Base-by-base conservation (phyloP, 2,888 invertebrate genomes). In the Erynnis tages region DNA sequence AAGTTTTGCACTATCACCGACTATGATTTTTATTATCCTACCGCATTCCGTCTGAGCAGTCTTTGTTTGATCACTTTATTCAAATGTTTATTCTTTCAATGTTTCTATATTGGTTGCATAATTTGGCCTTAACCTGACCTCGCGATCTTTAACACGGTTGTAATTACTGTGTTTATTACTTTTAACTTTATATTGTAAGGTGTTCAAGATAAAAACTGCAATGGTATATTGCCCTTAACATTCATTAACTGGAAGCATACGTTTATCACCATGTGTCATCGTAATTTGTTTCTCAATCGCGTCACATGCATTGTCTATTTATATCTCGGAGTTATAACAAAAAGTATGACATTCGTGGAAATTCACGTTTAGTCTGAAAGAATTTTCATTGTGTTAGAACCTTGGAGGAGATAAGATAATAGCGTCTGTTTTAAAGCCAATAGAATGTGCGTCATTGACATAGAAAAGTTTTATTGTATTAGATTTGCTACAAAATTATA, bases 341-440 rank as follows among this genome's bases (percentile, higher is more conserved):
- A 60, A 54, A 62, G 54, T 70, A 66, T 67, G 60, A 66, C 71
- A 70, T 71, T 60, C 60, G 53, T 63, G 57, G 54, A 70, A 70
- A 71, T 65, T 66, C 54, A 60, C 70, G 62, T n/a, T n/a, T n/a
- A n/a, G n/a, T 65, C 54, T 62, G 35, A 10, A 65, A 70, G 63
- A 73, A 66, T 74, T 73, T 72, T 71, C 71, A 76, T 79, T 82
- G 80, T 79, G 65, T 73, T 60, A 59, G 55, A 75, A 67, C 71
- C 76, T 77, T 76, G 65, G 50, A 40, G 29, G 53, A 66, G 84
- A 82, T 82, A 80, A 82, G 80, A 82, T 79, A 76, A 70, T 63
- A 57, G 54, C 30, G 10, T 7, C 29, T 16, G 11, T 38, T 38
- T 34, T 37, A 35, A 23, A 30, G 17, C 41, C 21, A 23, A 29